phyloP scores from a whole-genome alignment of 2,888 invertebrate species.

The Eristalinus sepulchralis region DNA sequence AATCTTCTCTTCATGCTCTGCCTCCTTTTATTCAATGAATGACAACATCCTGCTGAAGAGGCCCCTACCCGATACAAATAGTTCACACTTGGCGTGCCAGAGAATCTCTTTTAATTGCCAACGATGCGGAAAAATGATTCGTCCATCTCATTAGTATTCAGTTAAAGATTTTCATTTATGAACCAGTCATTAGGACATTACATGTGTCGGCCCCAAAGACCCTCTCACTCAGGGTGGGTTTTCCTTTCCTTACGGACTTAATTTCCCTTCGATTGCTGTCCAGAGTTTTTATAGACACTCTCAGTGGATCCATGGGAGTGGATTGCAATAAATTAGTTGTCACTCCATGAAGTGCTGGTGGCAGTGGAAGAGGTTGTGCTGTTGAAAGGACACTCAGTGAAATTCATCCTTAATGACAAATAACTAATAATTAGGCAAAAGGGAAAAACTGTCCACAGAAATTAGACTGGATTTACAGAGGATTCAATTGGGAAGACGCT shows the following conservation, averaged over 20 bases:
- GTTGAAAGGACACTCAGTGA: neutral
- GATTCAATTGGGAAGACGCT: conserved; percentile 52
- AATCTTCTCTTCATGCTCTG: neutral
- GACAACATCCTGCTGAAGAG: conserved; percentile 41
- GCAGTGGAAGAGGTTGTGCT: neutral
- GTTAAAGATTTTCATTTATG: conserved; percentile 79
- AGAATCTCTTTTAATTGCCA: conserved; percentile 80
- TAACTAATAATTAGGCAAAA: conserved; percentile 66
- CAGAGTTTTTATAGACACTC: conserved; percentile 16
- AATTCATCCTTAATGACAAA: conserved; percentile 58
- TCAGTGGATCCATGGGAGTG: neutral
- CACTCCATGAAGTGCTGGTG: conserved; percentile 19
- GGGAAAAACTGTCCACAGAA: conserved; percentile 66
- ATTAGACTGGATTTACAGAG: conserved; percentile 59
- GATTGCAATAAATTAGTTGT: conserved; percentile 41
- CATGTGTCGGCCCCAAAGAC: conserved; percentile 38
- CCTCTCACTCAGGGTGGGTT: neutral
- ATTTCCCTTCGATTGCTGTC: conserved; percentile 42
- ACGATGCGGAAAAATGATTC: conserved; percentile 80
- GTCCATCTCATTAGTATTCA: conserved; percentile 81
- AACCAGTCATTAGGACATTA: conserved; percentile 79
- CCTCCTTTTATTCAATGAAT: conserved; percentile 27
- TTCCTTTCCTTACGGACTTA: conserved; percentile 4
- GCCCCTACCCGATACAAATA: conserved; percentile 4
- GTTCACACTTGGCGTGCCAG: conserved; percentile 29